A percentile compares a stretch with the other conserved stretches of the same genome.
Conservation (phyloP, 2,888 invertebrate species). For the Melangyna quadrimaculata region DNA sequence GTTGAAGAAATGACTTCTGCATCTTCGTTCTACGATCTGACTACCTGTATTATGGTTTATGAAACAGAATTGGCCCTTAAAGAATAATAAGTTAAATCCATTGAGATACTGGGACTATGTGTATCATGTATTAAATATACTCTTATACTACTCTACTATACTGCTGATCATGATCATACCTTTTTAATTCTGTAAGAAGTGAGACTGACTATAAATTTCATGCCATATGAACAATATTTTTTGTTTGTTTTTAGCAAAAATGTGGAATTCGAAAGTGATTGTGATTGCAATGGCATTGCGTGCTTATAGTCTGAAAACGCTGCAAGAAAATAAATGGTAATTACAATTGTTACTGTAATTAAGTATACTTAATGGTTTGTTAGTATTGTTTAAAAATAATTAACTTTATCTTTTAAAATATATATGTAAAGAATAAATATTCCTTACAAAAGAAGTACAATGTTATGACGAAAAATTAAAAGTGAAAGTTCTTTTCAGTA, state of each 20-base stretch:
- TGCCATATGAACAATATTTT: neutral
- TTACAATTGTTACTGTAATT: no score
- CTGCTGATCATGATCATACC: neutral
- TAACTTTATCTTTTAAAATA: no score
- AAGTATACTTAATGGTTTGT: no score
- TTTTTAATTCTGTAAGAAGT: neutral
- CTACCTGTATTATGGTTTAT: neutral
- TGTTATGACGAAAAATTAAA: no score
- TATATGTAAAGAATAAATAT: no score
- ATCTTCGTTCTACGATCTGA: no score
- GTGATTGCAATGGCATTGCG: no score
- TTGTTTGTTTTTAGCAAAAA: neutral
- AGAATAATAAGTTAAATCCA: neutral
- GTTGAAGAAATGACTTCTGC: neutral
- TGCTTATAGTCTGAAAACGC: no score
- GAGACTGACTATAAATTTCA: neutral
- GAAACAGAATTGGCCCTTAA: neutral
- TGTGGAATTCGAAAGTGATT: conserved; percentile 4
- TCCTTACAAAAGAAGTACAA: no score
- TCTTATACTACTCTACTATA: neutral
- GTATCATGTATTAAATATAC: neutral
- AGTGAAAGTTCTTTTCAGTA: no score
- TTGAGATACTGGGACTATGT: neutral
- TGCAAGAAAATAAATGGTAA: no score
- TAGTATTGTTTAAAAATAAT: no score